phyloP scores from a whole-genome alignment of 2,888 invertebrate species.

The Agrilus mali region DNA sequence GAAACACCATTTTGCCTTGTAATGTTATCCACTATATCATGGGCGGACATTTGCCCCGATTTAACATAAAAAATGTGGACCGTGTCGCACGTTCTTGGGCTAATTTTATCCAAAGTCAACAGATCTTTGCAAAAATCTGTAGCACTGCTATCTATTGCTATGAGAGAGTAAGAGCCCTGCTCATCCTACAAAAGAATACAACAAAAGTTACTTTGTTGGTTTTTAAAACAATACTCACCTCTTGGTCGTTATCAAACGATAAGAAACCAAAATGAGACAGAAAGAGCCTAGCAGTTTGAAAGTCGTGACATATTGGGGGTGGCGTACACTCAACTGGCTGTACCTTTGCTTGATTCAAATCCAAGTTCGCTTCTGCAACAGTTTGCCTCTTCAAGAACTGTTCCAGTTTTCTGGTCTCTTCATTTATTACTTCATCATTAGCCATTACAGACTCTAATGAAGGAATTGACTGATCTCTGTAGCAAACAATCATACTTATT shows the following conservation, averaged over 20 bases:
- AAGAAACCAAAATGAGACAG: constrained; percentile 92
- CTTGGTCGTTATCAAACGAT: constrained; percentile 41
- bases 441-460: constrained; percentile 65
- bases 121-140: constrained; percentile 69
- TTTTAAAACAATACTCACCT: constrained; percentile 21
- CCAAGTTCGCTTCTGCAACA: constrained; percentile 27
- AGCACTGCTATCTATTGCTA: constrained; percentile 56
- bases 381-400: constrained; percentile 62
- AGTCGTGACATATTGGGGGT: constrained; percentile 76
- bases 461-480: constrained; percentile 84
- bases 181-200: constrained; percentile 26
- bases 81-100: constrained; percentile 79
- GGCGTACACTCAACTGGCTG: constrained; percentile 64
- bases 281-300: constrained; percentile 90
- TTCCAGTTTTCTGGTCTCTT: constrained; percentile 51
- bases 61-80: constrained; percentile 91
- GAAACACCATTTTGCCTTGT: constrained; percentile 34
- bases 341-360: constrained; percentile 21
- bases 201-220: too few relatives aligned
- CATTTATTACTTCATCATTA: constrained; percentile 35
- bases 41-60: constrained; percentile 64
- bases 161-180: constrained; percentile 41
- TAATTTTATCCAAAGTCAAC: constrained; percentile 71
- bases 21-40: constrained; percentile 73
- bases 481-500: background rate